Base-by-base conservation (phyloP, 2,888 invertebrate species). In the Pyrrhia umbra region DNA sequence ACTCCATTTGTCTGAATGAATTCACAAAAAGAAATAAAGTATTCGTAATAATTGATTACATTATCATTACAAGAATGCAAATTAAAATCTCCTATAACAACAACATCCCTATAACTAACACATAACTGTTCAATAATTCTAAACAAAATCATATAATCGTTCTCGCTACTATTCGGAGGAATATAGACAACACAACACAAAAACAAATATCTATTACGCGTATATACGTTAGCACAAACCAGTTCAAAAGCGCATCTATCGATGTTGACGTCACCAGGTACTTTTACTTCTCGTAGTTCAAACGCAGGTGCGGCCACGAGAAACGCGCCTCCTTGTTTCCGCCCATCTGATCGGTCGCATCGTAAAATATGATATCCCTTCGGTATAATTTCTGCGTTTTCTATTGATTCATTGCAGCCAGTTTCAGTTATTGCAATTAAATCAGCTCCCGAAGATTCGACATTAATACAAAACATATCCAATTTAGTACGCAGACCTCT, bases 1-100 rank as follows among this genome's bases (percentile, higher is more conserved):
- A 78, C 40, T 8, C 25, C 45, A 20, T 76, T 76, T 8, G 45
- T 68, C 62, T 79, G 73, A 66, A 56, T 68, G 62, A 79, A 75
- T 39, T 57, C 47, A 39, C 56, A 47, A 47, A 25, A 57, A 25
- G 16, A 67, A 13, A 40, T 15, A 52, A 68, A 71, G 55, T 73
- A 43, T 45, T 67, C 40, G 0, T 40, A 54, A 68, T 73, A 72
- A 8, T 47, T 74, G n/a, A 30, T 50, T 65, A 43, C 16, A 20
- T 43, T 43, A 20, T 16, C 43, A 43, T 15, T 15, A 43, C 43
- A 43, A 6, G 16, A 43, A 20, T 43, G 18, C 13, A 43, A 27
- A n/a, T n/a, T n/a, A n/a, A n/a, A n/a, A n/a, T 23, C 3, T 2
- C 3, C 2, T 23, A 23, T 23, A 23, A 27, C 27, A 9, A 27